Evolutionary conservation across 2,888 invertebrate species (phyloP), one percentile per base, ranked within the genome.

Genomic region (Steinernema scapterisci): DNA sequence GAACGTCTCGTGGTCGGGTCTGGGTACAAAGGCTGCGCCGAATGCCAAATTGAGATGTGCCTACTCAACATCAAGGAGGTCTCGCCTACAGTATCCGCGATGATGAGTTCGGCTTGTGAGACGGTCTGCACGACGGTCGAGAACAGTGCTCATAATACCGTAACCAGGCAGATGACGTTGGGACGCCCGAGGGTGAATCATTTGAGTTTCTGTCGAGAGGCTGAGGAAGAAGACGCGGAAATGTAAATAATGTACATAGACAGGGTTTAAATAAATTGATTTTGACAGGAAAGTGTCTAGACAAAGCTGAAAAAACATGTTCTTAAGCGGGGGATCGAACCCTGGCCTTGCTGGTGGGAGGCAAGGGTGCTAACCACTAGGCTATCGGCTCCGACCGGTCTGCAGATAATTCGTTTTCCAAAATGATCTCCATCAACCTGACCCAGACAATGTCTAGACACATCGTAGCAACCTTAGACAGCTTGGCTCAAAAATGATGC

Each of bases 151-250:
- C 74, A 74, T 25, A 74, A 74, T 27, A 74, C 74, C 7, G 13
- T 74, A 9, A 46, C 56, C n/a, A 71, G 38, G 43, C 27, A 19
- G 1, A 13, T 46, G n/a, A 43, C 56, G 25, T 19, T 44, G 21
- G 43, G 23, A 21, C 44, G 70, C 23, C 74, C 70, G 43, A 43
- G 74, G 25, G 70, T 70, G 43, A 70, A 23, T 45, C 48, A 74
- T 44, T 38, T 74, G 46, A 70, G 70, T 21, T 74, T 45, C 71
- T 74, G 74, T 46, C 71, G 74, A 11, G 74, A 74, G 44, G 74
- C 56, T 7, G 74, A 23, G 25, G 70, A 70, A 25, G 74, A 74
- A 45, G 63, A 63, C 27, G 27, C 27, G 16, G 63, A 63, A n/a
- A 16, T 63, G 63, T 63, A 63, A 63, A 63, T 63, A 63, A 1